These are phyloP conservation scores for Myiozetetes cayanensis DNA, from an alignment of 2,113 vertebrate species.

Conservation along the genomic window DNA sequence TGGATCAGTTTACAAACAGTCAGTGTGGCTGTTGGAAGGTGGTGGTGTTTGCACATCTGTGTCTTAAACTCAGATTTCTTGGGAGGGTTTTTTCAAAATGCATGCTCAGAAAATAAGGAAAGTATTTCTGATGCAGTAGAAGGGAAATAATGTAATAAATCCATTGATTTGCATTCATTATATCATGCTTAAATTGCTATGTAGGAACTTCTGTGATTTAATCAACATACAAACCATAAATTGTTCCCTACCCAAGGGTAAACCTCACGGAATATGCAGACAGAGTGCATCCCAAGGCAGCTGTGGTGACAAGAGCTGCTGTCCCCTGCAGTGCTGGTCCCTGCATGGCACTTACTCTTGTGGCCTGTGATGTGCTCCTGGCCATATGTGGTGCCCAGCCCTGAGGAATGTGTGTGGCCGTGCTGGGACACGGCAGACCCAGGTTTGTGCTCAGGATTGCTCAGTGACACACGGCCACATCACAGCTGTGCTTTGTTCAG, in stretches of 20 bases:
- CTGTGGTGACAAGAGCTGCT: background rate
- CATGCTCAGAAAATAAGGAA: background rate
- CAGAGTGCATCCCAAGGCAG: background rate
- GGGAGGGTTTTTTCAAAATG: background rate
- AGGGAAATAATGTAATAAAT: background rate
- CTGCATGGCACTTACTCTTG: background rate
- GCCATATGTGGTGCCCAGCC: background rate
- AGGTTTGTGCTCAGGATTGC: background rate
- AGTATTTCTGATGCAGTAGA: background rate
- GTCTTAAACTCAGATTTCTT: background rate
- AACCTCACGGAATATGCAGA: background rate
- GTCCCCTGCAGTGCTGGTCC: background rate
- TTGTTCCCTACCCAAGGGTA: background rate
- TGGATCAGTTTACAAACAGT: background rate
- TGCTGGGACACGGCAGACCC: background rate
- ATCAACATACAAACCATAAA: background rate
- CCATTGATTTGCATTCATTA: background rate
- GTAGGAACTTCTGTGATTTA: background rate
- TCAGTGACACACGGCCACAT: background rate
- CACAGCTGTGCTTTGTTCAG: background rate
- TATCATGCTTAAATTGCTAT: background rate
- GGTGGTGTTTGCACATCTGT: background rate
- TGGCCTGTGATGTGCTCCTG: fast-evolving
- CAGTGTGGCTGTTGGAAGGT: background rate
- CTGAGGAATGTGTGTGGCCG: background rate